Evolutionary conservation across 1,140 invertebrate species (phyloP).

Genomic region (Micrasema longulum): DNA sequence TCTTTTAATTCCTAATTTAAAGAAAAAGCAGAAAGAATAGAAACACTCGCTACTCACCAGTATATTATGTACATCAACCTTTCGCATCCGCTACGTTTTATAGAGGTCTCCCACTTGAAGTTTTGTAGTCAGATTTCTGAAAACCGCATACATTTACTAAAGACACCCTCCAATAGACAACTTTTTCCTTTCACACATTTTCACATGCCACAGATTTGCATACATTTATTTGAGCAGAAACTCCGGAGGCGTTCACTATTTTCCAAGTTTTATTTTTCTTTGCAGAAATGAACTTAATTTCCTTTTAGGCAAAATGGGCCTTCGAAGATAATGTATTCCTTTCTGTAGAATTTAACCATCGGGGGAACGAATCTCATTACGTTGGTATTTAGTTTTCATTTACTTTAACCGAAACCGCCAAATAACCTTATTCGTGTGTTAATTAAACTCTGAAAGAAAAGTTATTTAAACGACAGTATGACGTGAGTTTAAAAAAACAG

Average conservation of each 20-base stretch:
- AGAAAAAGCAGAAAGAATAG: too few species aligned
- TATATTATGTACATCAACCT: too few species aligned
- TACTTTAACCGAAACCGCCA: too few species aligned
- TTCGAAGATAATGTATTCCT: too few species aligned
- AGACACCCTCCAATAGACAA: constrained; percentile 17
- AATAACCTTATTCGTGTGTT: too few species aligned
- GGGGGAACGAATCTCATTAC: too few species aligned
- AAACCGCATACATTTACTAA: constrained; percentile 18
- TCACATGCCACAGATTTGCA: constrained; percentile 33
- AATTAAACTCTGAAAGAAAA: too few species aligned
- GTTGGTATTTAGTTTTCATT: neutral
- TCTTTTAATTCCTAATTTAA: too few species aligned
- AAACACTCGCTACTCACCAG: too few species aligned
- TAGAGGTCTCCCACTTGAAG: constrained; percentile 6
- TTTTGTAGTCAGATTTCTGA: constrained; percentile 26
- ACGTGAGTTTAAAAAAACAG: too few species aligned
- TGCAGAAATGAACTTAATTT: constrained; percentile 26
- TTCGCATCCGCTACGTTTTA: neutral
- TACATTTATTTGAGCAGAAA: constrained; percentile 29
- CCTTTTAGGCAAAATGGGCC: constrained; percentile 6
- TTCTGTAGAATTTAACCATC: too few species aligned
- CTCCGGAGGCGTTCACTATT: constrained; percentile 32
- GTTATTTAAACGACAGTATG: too few species aligned
- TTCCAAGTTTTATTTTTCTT: constrained; percentile 32
- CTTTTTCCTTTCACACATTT: constrained; percentile 35